Conservation (phyloP, 1,140 invertebrate genomes). For the Drosophila pallidifrons region DNA sequence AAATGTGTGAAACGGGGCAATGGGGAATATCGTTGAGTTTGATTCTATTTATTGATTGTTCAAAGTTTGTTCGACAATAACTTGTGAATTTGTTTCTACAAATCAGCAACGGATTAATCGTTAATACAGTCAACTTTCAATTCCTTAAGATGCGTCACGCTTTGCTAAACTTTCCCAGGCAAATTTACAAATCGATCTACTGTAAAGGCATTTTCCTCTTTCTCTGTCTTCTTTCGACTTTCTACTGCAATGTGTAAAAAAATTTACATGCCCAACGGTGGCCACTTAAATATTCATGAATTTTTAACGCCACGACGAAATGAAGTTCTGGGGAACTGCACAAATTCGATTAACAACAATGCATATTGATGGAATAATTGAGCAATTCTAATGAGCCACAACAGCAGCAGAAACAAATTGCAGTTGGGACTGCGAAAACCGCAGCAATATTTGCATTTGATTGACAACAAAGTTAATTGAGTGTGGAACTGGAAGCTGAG, state of each 20-base stretch:
- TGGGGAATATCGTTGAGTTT: conserved; percentile 21
- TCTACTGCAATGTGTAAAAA: conserved; percentile 22
- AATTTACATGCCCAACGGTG: conserved; percentile 27
- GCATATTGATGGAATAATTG: conserved; percentile 84
- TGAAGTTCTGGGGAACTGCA: conserved; percentile 19
- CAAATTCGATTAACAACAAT: conserved; percentile 79
- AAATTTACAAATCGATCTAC: conserved; percentile 42
- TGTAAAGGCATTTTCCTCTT: conserved; percentile 23
- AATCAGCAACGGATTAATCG: neutral
- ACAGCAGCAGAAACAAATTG: conserved; percentile 72
- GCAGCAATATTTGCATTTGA: conserved; percentile 78
- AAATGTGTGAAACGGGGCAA: conserved; percentile 33
- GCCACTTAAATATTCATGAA: conserved; percentile 77
- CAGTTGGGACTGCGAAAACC: conserved; percentile 47
- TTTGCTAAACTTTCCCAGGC: conserved; percentile 66
- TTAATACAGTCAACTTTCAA: neutral
- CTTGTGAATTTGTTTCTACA: neutral
- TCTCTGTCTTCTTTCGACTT: neutral
- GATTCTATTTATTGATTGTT: conserved; percentile 46
- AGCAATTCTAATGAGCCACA: conserved; percentile 81
- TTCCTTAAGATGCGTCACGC: conserved; percentile 56
- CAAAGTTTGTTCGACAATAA: conserved; percentile 46
- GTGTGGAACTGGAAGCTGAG: conserved; percentile 57
- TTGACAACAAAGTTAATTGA: conserved; percentile 84
- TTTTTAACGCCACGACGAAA: conserved; percentile 38